Base-by-base conservation (phyloP, 2,797 vertebrate genomes). In the Cyclura pinguis region DNA sequence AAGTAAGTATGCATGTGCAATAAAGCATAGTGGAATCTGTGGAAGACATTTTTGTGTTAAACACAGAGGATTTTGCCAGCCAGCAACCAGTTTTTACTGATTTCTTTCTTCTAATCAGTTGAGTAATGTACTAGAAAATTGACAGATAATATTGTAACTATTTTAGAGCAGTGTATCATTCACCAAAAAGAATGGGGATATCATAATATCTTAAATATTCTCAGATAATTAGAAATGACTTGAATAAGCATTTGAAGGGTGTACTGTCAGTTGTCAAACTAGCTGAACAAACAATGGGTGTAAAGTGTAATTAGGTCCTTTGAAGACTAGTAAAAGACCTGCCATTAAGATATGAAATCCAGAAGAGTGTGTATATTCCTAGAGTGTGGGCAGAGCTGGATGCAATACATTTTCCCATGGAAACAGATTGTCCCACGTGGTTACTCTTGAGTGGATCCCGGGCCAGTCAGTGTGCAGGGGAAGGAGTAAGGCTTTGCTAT, bases 1-100 rank as follows among this genome's bases (percentile, higher is more conserved):
- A 96, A 99, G 99, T 99, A 97, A 97, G 99, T 97, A 90, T 83
- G 62, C 50, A 13, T 18, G 67, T 89, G 83, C 52, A 91, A n/a
- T 47, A 57, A 88, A 91, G 72, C 57, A 2, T 2, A 84, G 29
- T 18, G 2, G 52, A 1, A 0, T n/a, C 85, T 72, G 83, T 78
- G 1, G 84, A 88, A 88, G 72, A 32, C 6, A 47, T 14, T 89
- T 88, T 76, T 69, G 18, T 50, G 32, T 52, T 14, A 13, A 3
- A 29, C 10, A 64, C 27, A 81, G 50, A 38, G 2, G 7, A 20
- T 81, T 38, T 72, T 72, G 42, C 24, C 13, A 59, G 35, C n/a
- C 14, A n/a, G 8, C 47, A 50, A 35, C 67, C 59, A 50, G 42
- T 69, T 67, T 55, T 62, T 22, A 1, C 29, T 13, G 16, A 13